phyloP scores from a whole-genome alignment of 2,797 vertebrate genomes.

The Etheostoma perlongum region DNA sequence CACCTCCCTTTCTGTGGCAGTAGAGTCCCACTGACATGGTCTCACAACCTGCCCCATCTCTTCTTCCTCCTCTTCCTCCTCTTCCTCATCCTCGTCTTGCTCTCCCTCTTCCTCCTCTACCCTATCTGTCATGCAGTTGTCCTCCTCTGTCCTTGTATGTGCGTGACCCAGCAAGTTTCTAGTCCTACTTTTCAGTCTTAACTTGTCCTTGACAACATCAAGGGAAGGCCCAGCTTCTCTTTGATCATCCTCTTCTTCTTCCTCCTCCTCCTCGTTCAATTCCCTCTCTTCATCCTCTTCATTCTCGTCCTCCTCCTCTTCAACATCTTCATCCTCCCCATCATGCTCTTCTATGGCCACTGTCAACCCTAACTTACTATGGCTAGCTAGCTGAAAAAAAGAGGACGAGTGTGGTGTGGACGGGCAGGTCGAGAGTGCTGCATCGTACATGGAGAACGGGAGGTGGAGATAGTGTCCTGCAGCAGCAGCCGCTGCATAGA shows the following conservation, averaged over 20 bases:
- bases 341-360: slow-evolving; percentile 58
- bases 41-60: slow-evolving; percentile 54
- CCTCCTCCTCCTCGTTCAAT: slow-evolving; percentile 40
- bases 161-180: slow-evolving; percentile 49
- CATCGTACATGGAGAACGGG: slow-evolving; percentile 89
- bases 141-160: slow-evolving; percentile 62
- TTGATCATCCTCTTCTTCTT: slow-evolving; percentile 58
- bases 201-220: slow-evolving; percentile 45
- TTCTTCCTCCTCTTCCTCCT: slow-evolving; percentile 53
- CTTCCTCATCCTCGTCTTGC: slow-evolving; percentile 35
- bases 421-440: slow-evolving; percentile 82
- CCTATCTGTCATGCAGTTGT: slow-evolving; percentile 48
- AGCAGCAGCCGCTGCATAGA: slow-evolving; percentile 84
- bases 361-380: slow-evolving; percentile 70
- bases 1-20: slow-evolving; percentile 79
- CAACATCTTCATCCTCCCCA: slow-evolving; percentile 66
- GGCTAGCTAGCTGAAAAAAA: slow-evolving; percentile 74
- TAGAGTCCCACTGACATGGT: slow-evolving; percentile 69
- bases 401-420: slow-evolving; percentile 82
- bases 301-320: slow-evolving; percentile 68
- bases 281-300: slow-evolving; percentile 44
- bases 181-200: slow-evolving; percentile 66
- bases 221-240: slow-evolving; percentile 61
- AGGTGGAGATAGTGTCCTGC: slow-evolving; percentile 91
- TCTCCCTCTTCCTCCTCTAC: slow-evolving; percentile 54